phyloP scores from a whole-genome alignment of 2,797 vertebrate genomes.

The Bucorvus abyssinicus region DNA sequence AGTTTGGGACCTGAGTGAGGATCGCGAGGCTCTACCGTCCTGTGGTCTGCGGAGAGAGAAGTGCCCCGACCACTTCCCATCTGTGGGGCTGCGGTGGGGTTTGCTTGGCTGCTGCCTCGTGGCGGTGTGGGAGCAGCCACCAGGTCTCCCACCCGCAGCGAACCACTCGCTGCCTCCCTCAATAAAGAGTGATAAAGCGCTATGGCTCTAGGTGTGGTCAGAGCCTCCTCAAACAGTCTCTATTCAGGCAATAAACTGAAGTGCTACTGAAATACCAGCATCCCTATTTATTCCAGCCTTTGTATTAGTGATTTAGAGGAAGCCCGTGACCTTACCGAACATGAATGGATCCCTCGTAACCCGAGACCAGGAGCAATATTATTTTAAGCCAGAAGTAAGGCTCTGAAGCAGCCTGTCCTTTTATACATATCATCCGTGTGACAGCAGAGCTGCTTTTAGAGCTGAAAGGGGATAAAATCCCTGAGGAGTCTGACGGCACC shows the following conservation, averaged over 20 bases:
- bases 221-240: not conserved
- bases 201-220: not conserved
- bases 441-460: constrained; percentile 62
- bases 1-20: not conserved
- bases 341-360: not conserved
- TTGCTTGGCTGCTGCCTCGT: not conserved
- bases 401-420: not conserved
- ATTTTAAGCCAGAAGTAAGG: constrained; percentile 22
- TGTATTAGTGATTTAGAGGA: not conserved
- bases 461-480: constrained; percentile 35
- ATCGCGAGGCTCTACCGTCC: accelerated
- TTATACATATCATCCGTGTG: not conserved
- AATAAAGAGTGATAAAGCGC: not conserved
- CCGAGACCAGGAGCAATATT: not conserved
- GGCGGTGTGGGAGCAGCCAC: not conserved
- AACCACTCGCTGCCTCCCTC: not conserved
- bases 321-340: not conserved
- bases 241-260: not conserved
- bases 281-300: not conserved
- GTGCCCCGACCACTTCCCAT: accelerated
- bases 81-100: not conserved
- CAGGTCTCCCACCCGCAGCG: not conserved
- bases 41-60: not conserved
- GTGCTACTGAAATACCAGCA: not conserved
- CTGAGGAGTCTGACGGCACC: not conserved